Base-by-base conservation (phyloP, 2,888 invertebrate genomes). In the Microctonus brassicae region DNA sequence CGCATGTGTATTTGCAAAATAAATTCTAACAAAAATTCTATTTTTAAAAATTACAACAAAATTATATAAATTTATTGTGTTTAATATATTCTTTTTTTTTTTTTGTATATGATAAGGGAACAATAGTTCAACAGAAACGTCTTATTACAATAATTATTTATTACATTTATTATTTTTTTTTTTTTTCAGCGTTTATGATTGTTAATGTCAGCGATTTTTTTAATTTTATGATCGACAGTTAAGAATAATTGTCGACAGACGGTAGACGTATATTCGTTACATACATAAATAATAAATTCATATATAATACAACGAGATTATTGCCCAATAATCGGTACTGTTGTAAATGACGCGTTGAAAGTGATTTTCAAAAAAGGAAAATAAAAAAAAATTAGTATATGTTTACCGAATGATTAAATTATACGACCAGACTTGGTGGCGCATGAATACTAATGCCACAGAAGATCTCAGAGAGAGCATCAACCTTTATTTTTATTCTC, bases 381-480 rank as follows among this genome's bases (percentile, higher is more conserved):
- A 22, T 24, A 39, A 62, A 24, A 34, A 42, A 42, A 62, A n/a
- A 42, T 24, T 34, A 55, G 22, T 34, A 13, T 65, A 13, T 65
- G 34, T 65, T 55, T 71, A 66, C 70, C 68, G 62, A 65, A 65
- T 65, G 65, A 65, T 65, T 53, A 65, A 65, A 65, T 65, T 64
- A 57, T 62, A 69, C 57, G 39, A 67, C 58, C 20, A 65, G 63
- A 70, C 73, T 65, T 67, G 69, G 69, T 67, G 73, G 69, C 73
- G 73, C 72, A 72, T 68, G 73, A 74, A 75, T 76, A 74, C 70
- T 66, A 73, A 75, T 72, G 64, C n/a, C 42, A 61, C 33, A 17
- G 17, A 61, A 63, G 42, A 39, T 36, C 33, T 57, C 58, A 24
- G 62, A 24, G 62, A 55, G 74, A 73, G 64, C 76, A 68, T 72